Base-by-base conservation (phyloP, 2,797 vertebrate genomes). In the Brotula barbata region DNA sequence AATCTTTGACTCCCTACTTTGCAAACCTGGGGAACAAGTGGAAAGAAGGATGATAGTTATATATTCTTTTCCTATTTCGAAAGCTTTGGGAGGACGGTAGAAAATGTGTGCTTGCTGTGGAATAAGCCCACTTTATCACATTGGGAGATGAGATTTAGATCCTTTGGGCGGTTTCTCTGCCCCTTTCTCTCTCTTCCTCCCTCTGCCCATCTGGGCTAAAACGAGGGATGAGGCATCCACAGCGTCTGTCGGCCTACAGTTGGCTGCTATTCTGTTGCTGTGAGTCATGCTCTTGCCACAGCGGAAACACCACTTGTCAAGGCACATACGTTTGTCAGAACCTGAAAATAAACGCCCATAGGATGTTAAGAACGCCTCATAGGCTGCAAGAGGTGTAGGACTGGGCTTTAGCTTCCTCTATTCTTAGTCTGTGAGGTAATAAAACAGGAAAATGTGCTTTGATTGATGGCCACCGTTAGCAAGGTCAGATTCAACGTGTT, bases 131-230 rank as follows among this genome's bases (percentile, higher is more conserved):
- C 57, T 54, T 41, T 20, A 58, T 74, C 55, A n/a, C 59, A 10
- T 7, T 9, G 28, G 64, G 62, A 73, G 82, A 70, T 56, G 64
- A 73, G 78, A 54, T 71, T n/a, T 16, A 44, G 70, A 60, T 70
- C 64, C 61, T 56, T 31, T 12, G 25, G 42, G 45, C 45, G 0
- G 59, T 21, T 10, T 52, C 5, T 42, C 37, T 52, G 39, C 13
- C 17, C 13, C 7, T 14, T 14, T 47, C 20, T 11, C 46, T 44
- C 22, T 7, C n/a, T 47, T 59, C 47, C 58, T 37, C 36, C 39
- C 44, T 39, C 34, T 1, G 39, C 28, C 58, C 43, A 52, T 16
- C 40, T 58, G 65, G 62, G 49, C 71, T 69, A 58, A 71, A 78
- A 69, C 12, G 50, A 62, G 53, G 23, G 52, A 49, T 77, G 77